These are phyloP conservation scores for Pseudococcus jackbeardsleyi DNA, from an alignment of 2,888 invertebrate genomes.

Conservation along the genomic window DNA sequence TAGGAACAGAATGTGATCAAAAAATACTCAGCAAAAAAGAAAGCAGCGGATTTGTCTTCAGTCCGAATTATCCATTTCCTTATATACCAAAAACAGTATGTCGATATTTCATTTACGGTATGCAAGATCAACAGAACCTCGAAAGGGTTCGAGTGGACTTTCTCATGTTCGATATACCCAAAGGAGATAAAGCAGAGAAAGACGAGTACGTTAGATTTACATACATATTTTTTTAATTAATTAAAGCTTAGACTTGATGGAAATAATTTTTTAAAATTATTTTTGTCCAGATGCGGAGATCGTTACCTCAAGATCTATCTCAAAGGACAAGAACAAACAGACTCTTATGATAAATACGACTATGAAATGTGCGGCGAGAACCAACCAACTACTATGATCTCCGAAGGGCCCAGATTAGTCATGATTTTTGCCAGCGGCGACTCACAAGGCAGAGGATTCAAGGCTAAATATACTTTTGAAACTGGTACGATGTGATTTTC, in stretches of 20 bases:
- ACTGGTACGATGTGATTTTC: constrained; percentile 74
- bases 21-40: constrained; percentile 95
- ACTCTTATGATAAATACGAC: constrained; percentile 94
- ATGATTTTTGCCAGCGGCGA: constrained; percentile 97
- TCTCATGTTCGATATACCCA: constrained; percentile 90
- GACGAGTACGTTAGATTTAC: constrained; percentile 80
- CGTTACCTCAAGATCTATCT: constrained; percentile 92
- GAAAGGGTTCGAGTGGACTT: constrained; percentile 94
- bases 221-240: too few relatives aligned
- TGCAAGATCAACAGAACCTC: constrained; percentile 96
- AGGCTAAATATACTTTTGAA: constrained; percentile 87
- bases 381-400: constrained; percentile 81
- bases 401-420: constrained; percentile 92
- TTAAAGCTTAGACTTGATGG: too few relatives aligned
- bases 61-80: constrained; percentile 95
- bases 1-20: constrained; percentile 98
- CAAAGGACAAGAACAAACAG: constrained; percentile 91
- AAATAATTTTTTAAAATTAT: background rate
- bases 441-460: constrained; percentile 90
- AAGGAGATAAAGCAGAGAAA: constrained; percentile 84
- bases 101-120: constrained; percentile 97
- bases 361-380: constrained; percentile 90
- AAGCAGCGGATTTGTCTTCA: constrained; percentile 92
- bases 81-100: constrained; percentile 97
- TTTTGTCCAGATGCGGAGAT: constrained; percentile 81